These are phyloP conservation scores for Silurus lanzhouensis DNA, from an alignment of 2,797 vertebrate species.

Conservation along the genomic window DNA sequence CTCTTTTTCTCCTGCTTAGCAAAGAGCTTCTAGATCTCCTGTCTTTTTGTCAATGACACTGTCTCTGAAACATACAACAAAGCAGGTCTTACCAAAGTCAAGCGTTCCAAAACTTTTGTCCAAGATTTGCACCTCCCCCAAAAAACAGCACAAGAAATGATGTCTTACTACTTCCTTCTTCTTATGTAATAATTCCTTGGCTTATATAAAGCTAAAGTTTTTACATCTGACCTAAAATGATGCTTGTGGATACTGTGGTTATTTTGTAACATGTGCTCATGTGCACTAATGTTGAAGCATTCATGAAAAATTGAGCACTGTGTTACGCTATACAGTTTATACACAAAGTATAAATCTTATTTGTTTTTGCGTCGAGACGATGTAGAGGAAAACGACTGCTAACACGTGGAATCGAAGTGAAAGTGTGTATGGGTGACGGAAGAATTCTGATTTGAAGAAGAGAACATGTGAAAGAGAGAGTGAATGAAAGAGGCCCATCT, in stretches of 20 bases:
- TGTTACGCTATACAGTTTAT: not conserved
- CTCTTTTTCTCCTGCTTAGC: no score
- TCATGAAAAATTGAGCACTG: not conserved
- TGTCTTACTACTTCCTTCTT: no score
- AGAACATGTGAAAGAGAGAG: not conserved
- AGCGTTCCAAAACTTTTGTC: no score
- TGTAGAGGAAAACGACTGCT: not conserved
- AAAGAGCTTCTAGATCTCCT: no score
- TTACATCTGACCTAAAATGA: not conserved
- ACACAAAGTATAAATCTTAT: not conserved
- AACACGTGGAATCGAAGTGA: not conserved
- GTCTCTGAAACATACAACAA: no score
- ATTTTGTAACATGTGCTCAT: not conserved
- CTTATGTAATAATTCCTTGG: not conserved
- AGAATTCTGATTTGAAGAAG: slow-evolving; percentile 21
- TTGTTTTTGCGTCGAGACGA: not conserved
- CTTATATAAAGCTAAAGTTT: not conserved
- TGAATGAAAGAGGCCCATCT: slow-evolving; percentile 20
- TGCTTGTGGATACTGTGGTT: not conserved
- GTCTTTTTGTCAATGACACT: no score
- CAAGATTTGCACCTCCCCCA: no score
- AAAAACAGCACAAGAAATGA: not conserved
- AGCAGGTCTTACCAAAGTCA: no score
- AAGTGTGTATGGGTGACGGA: slow-evolving; percentile 7
- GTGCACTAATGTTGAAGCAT: not conserved